Conservation (phyloP, 2,113 vertebrate genomes). For the Ardeotis arabs region DNA sequence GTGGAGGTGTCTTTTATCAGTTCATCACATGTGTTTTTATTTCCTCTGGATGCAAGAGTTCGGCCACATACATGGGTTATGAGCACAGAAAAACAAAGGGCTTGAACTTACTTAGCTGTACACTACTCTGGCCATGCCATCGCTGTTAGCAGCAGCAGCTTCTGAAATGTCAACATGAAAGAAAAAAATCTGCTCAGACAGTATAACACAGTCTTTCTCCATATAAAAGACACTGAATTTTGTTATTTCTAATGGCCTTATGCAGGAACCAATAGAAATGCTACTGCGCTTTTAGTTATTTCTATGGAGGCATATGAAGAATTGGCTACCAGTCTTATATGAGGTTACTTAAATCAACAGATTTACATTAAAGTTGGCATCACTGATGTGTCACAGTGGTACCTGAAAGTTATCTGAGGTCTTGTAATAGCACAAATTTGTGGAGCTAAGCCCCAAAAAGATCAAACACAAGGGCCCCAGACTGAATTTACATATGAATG, state of each 20-base stretch:
- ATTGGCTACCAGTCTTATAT: not conserved
- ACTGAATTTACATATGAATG: not conserved
- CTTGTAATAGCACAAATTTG: not conserved
- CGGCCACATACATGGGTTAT: not conserved
- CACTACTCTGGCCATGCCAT: not conserved
- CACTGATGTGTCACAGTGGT: not conserved
- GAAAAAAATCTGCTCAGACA: not conserved
- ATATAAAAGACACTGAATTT: not conserved
- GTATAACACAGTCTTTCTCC: not conserved
- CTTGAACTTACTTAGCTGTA: fast-evolving
- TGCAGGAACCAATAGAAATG: not conserved
- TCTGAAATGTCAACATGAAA: not conserved
- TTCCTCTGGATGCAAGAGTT: not conserved
- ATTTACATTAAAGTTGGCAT: not conserved
- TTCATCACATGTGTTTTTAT: fast-evolving
- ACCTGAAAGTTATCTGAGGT: not conserved
- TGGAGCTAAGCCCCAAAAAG: not conserved
- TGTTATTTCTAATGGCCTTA: not conserved
- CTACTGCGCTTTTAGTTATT: not conserved
- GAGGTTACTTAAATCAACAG: not conserved
- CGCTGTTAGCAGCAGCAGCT: not conserved
- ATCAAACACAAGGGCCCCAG: not conserved
- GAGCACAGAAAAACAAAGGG: not conserved
- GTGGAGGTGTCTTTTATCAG: not conserved
- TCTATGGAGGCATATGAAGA: not conserved